Evolutionary conservation across 2,888 invertebrate species (phyloP).

Genomic region (Lasioglossum leucozonium): DNA sequence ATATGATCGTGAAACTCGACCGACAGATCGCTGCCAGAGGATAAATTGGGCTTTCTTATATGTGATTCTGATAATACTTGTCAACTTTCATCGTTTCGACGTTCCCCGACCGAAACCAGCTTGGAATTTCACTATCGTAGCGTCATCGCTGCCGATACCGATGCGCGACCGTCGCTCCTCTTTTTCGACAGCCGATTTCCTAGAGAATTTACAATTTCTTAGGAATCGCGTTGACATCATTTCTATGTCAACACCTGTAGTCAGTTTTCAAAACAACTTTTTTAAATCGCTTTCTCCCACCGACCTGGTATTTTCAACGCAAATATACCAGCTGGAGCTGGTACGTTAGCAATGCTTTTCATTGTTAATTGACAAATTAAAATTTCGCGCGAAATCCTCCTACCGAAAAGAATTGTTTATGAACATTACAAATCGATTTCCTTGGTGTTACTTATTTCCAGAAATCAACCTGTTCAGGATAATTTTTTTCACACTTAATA

Average conservation of each 20-base stretch:
- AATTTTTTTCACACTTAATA: not conserved
- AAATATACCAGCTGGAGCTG: not conserved
- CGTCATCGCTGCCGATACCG: not conserved
- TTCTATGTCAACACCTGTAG: not conserved
- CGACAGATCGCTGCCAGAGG: slow-evolving; percentile 51
- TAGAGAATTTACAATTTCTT: not conserved
- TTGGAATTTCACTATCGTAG: not conserved
- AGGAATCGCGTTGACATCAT: not conserved
- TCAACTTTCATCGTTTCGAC: slow-evolving; percentile 28
- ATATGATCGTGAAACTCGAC: slow-evolving; percentile 68
- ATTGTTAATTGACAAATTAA: not conserved
- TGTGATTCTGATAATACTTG: slow-evolving; percentile 31
- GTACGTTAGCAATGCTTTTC: not conserved
- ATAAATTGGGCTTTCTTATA: slow-evolving; percentile 42
- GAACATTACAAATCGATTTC: not conserved
- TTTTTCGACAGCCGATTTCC: not conserved
- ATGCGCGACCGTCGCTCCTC: not conserved
- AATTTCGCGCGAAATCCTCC: not conserved
- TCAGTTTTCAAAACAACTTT: not conserved
- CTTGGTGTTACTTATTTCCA: not conserved
- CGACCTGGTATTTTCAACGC: not conserved
- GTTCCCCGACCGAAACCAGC: not conserved
- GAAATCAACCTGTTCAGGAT: not conserved
- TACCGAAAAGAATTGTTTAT: not conserved
- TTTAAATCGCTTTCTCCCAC: not conserved